These are phyloP conservation scores for Hololepta plana DNA, from an alignment of 2,888 invertebrate genomes.

Conservation along the genomic window DNA sequence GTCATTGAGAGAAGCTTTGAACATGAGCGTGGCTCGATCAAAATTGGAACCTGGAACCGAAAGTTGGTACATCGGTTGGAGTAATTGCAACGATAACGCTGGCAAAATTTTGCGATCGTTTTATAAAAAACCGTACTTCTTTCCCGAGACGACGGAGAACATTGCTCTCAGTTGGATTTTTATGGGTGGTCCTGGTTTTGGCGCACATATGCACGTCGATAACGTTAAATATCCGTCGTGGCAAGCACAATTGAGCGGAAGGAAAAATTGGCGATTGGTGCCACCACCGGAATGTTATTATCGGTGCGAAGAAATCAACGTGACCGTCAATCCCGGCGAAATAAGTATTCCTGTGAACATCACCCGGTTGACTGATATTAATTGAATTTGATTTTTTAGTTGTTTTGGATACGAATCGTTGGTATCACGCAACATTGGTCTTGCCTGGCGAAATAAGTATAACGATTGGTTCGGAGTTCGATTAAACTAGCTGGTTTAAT, in stretches of 20 bases:
- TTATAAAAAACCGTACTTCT: slow-evolving; percentile 74
- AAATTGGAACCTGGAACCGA: slow-evolving; percentile 28
- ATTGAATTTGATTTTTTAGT: slow-evolving; percentile 34
- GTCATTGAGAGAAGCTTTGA: slow-evolving; percentile 61
- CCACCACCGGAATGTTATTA: slow-evolving; percentile 88
- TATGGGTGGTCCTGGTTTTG: slow-evolving; percentile 88
- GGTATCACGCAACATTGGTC: slow-evolving; percentile 87
- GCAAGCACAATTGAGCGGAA: slow-evolving; percentile 89
- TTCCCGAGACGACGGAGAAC: slow-evolving; percentile 71
- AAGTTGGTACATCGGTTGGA: slow-evolving; percentile 63
- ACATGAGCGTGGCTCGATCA: slow-evolving; percentile 57
- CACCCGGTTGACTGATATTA: slow-evolving; percentile 3
- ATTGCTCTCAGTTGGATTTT: slow-evolving; percentile 92
- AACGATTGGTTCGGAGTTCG: slow-evolving; percentile 92
- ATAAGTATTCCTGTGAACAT: slow-evolving; percentile 49
- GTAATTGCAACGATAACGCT: slow-evolving; percentile 77
- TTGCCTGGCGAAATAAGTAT: slow-evolving; percentile 81
- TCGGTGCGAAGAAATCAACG: slow-evolving; percentile 46
- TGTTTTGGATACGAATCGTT: slow-evolving; percentile 84
- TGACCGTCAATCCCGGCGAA: slow-evolving; percentile 69
- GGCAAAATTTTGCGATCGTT: slow-evolving; percentile 59
- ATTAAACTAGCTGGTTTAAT: slow-evolving; percentile 41
- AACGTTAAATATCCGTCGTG: slow-evolving; percentile 87
- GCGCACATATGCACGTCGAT: slow-evolving; percentile 94
- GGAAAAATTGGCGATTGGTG: slow-evolving; percentile 74